Base-by-base conservation (phyloP, 2,888 invertebrate species). In the Heteromurus nitidus region DNA sequence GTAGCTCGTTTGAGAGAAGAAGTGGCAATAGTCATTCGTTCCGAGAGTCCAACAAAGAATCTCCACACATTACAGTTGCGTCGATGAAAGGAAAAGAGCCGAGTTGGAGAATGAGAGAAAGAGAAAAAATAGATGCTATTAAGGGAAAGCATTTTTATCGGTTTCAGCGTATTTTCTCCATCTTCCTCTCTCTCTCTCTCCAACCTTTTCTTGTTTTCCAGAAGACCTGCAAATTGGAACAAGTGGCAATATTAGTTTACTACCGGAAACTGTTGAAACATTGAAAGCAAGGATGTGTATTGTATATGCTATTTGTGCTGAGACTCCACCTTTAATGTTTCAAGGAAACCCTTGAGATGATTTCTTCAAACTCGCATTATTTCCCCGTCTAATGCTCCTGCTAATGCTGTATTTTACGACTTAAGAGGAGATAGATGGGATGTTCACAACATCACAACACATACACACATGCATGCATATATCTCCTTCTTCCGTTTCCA, bases 61-160 rank as follows among this genome's bases (percentile, higher is more conserved):
- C 64, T 74, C 53, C 31, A 18, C 65, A 24, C 67, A 36, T 5
- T 13, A 36, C 53, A 68, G 53, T 31, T 30, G 20, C 26, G 44
- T 62, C 50, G 62, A 72, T 64, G 50, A 64, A 64, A 65, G 73
- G 20, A 47, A 74, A n/a, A 24, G 42, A 73, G 28, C 55, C 44
- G 67, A 31, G 42, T 30, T 67, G 60, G 36, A 69, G 28, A 58
- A 64, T 16, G 50, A 53, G 36, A 42, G 53, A 28, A 69, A 53
- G 64, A n/a, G 20, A 69, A 80, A 73, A 80, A 73, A 80, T 67
- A 60, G 80, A 80, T 58, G 72, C 73, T 72, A 80, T 73, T 73
- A 80, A 73, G 73, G 36, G 73, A 80, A 79, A 79, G 65, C 24
- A 79, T 79, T 79, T 68, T 72, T 72, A 79, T 79, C 79, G 70